Evolutionary conservation across 2,797 vertebrate species (phyloP).

Genomic region (Dendrocincla tyrannina): DNA sequence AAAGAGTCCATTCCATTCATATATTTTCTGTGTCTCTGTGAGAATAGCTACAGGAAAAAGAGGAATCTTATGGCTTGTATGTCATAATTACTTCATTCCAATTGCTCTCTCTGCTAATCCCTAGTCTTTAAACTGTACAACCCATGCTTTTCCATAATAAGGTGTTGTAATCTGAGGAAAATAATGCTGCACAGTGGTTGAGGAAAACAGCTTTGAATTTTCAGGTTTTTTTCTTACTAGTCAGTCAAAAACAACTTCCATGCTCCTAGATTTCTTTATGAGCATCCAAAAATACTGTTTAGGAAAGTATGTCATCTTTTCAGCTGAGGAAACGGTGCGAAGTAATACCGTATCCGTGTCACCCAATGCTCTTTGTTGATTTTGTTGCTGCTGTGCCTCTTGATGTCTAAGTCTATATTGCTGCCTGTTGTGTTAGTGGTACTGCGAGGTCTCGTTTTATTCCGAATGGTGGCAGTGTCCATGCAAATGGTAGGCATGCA

Average conservation of each 20-base stretch:
- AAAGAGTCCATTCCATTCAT: neutral
- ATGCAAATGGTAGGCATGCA: neutral
- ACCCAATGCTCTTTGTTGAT: neutral
- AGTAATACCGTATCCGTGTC: neutral
- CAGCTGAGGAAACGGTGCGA: neutral
- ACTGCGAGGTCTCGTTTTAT: neutral
- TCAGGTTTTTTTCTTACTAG: neutral
- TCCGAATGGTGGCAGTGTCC: neutral
- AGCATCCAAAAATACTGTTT: neutral
- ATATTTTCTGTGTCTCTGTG: neutral
- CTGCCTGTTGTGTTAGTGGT: fast-evolving
- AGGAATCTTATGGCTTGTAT: neutral
- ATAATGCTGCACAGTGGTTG: neutral
- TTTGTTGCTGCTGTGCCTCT: neutral
- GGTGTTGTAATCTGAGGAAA: neutral
- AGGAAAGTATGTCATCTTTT: neutral
- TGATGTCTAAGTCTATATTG: neutral
- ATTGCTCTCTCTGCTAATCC: neutral
- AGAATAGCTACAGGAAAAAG: neutral
- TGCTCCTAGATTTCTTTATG: neutral
- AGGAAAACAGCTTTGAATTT: neutral
- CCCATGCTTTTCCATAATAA: neutral
- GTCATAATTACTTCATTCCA: neutral
- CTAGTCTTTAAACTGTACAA: neutral
- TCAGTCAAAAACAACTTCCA: neutral